phyloP scores from a whole-genome alignment of 1,140 invertebrate genomes.

The Neotoxoptera formosana region DNA sequence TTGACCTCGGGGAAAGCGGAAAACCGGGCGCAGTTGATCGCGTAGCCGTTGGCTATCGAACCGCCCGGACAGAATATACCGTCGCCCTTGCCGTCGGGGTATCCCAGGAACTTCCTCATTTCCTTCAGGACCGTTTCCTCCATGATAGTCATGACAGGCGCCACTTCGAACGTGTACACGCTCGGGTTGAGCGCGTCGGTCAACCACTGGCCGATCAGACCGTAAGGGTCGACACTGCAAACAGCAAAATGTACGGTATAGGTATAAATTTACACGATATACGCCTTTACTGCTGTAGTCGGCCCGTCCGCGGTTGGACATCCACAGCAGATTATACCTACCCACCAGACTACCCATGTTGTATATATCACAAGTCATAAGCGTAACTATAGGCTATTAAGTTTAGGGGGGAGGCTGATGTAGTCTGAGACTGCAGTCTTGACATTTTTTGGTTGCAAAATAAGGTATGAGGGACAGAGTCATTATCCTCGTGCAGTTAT shows the following conservation, averaged over 20 bases:
- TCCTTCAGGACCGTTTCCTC: constrained; percentile 80
- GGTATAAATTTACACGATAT: background rate
- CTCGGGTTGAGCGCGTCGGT: constrained; percentile 86
- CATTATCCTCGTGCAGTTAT: too few species aligned
- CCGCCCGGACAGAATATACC: constrained; percentile 96
- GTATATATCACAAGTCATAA: too few species aligned
- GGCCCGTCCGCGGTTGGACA: too few species aligned
- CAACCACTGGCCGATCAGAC: constrained; percentile 83
- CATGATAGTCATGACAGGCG: constrained; percentile 87
- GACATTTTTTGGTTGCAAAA: too few species aligned
- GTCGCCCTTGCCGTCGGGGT: constrained; percentile 74
- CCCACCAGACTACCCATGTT: too few species aligned
- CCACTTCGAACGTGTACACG: constrained; percentile 91
- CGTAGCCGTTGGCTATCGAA: constrained; percentile 94
- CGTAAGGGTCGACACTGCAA: constrained; percentile 81
- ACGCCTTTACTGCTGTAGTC: too few species aligned
- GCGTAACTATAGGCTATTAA: too few species aligned
- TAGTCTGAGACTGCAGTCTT: too few species aligned
- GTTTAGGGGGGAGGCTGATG: too few species aligned
- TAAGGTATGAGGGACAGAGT: too few species aligned
- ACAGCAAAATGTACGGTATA: background rate
- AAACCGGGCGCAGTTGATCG: constrained; percentile 87
- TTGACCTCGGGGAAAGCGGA: constrained; percentile 80
- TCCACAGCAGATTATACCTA: too few species aligned
- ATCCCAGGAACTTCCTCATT: constrained; percentile 89